Evolutionary conservation across 2,113 vertebrate species (phyloP).

Genomic region (Phoxinus phoxinus): DNA sequence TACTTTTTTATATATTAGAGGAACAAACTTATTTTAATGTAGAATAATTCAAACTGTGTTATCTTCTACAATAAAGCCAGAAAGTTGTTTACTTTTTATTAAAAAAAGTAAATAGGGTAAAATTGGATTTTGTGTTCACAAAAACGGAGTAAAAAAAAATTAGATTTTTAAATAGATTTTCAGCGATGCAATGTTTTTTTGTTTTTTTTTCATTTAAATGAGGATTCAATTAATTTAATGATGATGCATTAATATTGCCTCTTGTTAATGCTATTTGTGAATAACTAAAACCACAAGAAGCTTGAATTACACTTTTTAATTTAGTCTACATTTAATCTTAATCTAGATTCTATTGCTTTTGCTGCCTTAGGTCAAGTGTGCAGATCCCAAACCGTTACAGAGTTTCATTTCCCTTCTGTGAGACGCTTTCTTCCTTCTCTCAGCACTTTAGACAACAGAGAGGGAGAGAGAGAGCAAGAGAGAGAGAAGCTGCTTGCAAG

Average conservation of each 20-base stretch:
- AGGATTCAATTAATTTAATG: not conserved
- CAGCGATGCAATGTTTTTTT: not conserved
- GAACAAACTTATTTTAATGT: not conserved
- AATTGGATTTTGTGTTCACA: not conserved
- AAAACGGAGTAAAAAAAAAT: not conserved
- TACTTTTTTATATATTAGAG: not conserved
- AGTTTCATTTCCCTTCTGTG: slow-evolving; percentile 3
- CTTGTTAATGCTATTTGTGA: not conserved
- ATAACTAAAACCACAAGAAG: not conserved
- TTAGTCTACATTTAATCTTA: not conserved
- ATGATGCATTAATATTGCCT: not conserved
- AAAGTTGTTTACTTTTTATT: not conserved
- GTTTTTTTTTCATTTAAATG: not conserved
- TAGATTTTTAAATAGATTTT: not conserved
- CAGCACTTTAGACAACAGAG: slow-evolving; percentile 20
- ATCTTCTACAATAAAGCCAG: not conserved
- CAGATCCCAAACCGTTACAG: slow-evolving; percentile 11
- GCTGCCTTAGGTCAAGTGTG: slow-evolving; percentile 6
- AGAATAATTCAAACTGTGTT: not conserved
- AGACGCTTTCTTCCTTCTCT: slow-evolving; percentile 14
- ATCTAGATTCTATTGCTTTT: slow-evolving; percentile 16
- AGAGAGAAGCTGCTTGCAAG: slow-evolving; percentile 36
- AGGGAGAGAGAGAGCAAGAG: not conserved
- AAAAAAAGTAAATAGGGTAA: not conserved
- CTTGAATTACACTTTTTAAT: not conserved